Conservation (phyloP, 2,797 vertebrate species). For the Diceros bicornis region DNA sequence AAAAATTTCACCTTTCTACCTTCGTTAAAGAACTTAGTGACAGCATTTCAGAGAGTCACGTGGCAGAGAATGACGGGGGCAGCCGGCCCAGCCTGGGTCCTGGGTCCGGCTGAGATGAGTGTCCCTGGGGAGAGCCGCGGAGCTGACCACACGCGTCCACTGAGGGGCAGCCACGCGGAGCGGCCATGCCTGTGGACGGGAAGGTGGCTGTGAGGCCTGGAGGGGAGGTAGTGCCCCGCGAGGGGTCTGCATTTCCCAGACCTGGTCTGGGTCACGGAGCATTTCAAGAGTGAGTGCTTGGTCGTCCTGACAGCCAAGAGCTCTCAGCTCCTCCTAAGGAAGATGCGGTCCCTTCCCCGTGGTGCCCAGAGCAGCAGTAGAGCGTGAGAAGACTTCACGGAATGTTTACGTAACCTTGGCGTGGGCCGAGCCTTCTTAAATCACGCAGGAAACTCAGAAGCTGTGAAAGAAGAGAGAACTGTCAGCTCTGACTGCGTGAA, state of each 20-base stretch:
- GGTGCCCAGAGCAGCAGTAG: fast-evolving
- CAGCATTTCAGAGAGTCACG: not conserved
- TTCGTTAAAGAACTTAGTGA: fast-evolving
- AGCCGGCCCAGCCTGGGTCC: not conserved
- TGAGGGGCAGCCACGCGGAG: not conserved
- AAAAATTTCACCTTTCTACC: not conserved
- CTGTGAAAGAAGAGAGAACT: fast-evolving
- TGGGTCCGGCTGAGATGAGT: not conserved
- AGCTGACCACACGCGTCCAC: not conserved
- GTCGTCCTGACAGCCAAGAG: fast-evolving
- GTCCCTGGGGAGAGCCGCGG: not conserved
- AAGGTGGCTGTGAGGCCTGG: not conserved
- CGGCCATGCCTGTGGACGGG: not conserved
- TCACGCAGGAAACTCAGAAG: not conserved
- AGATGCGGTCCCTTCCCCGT: fast-evolving
- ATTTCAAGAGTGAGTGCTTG: fast-evolving
- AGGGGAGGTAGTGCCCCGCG: fast-evolving
- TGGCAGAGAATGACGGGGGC: too few species aligned
- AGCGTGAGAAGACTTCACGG: fast-evolving
- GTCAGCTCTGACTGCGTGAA: fast-evolving
- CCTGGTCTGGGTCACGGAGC: not conserved
- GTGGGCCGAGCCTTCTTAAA: not conserved
- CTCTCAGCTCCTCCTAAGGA: not conserved
- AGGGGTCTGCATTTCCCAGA: not conserved
- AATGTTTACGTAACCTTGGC: fast-evolving